Conservation (phyloP, 2,797 vertebrate genomes). For the Mus caroli region DNA sequence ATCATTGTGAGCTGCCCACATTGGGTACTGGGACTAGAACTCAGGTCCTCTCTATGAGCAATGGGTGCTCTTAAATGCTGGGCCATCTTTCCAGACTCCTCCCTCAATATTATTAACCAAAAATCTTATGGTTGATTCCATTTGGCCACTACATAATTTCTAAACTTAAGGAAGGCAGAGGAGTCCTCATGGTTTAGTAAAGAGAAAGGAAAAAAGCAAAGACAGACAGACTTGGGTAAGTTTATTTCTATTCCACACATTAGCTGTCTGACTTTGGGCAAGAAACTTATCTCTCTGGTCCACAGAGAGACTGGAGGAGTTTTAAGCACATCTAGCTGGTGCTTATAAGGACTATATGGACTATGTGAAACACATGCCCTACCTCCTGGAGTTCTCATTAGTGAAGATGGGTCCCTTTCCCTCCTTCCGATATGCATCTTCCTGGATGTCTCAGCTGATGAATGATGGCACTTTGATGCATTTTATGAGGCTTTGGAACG, state of each 20-base stretch:
- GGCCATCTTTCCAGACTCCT: background rate
- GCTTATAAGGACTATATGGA: slow-evolving; percentile 30
- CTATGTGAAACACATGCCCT: slow-evolving; percentile 38
- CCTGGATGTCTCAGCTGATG: slow-evolving; percentile 22
- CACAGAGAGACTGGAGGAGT: slow-evolving; percentile 64
- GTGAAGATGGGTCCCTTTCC: slow-evolving; percentile 24
- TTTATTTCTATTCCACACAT: background rate
- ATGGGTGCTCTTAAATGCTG: background rate
- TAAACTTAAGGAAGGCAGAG: background rate
- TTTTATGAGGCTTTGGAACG: slow-evolving; percentile 45
- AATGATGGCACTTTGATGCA: background rate
- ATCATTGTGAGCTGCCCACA: background rate
- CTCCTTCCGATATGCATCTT: slow-evolving; percentile 32
- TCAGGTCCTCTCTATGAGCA: background rate
- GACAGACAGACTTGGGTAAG: background rate
- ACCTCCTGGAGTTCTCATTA: slow-evolving; percentile 37
- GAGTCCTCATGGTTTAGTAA: background rate
- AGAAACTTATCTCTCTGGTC: slow-evolving; percentile 59
- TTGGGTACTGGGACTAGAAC: background rate
- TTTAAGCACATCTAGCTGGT: slow-evolving; percentile 47
- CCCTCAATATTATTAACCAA: background rate
- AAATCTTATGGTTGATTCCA: slow-evolving; percentile 30
- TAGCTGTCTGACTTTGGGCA: slow-evolving; percentile 62
- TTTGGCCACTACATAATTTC: slow-evolving; percentile 1
- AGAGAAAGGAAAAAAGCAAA: slow-evolving; percentile 38